A percentile compares a stretch with the other conserved stretches of the same genome.
phyloP scores from a whole-genome alignment of 1,140 invertebrate species.

The Chlorops oryzae region DNA sequence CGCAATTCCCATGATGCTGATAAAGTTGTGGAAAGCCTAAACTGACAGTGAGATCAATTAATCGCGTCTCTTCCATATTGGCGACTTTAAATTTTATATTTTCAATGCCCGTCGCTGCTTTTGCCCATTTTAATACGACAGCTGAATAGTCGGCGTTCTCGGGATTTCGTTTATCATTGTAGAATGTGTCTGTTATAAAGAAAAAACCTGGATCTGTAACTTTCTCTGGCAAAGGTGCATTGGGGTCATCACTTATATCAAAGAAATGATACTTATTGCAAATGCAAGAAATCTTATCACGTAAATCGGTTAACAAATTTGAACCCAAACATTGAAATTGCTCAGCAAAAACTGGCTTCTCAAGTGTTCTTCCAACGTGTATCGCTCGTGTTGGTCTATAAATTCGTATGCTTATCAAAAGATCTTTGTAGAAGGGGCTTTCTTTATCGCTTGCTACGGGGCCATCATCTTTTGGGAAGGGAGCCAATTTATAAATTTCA shows the following conservation, averaged over 20 bases:
- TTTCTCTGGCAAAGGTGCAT: slow-evolving; percentile 44
- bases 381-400: slow-evolving; percentile 46
- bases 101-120: slow-evolving; percentile 49
- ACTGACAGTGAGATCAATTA: slow-evolving; percentile 59
- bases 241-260: slow-evolving; percentile 58
- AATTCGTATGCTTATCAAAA: slow-evolving; percentile 47
- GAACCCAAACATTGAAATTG: slow-evolving; percentile 58
- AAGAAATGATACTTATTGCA: slow-evolving; percentile 57
- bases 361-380: slow-evolving; percentile 31
- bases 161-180: slow-evolving; percentile 61
- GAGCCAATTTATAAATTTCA: slow-evolving; percentile 5
- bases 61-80: slow-evolving; percentile 57
- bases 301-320: slow-evolving; percentile 58
- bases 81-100: slow-evolving; percentile 50
- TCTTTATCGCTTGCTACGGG: neutral
- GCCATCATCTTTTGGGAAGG: neutral
- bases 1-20: slow-evolving; percentile 82
- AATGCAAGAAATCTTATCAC: slow-evolving; percentile 62
- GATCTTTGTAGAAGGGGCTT: slow-evolving; percentile 25
- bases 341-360: slow-evolving; percentile 50
- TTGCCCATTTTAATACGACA: slow-evolving; percentile 61
- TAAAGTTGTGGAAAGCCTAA: slow-evolving; percentile 73
- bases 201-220: slow-evolving; percentile 61
- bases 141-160: slow-evolving; percentile 60
- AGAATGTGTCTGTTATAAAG: slow-evolving; percentile 73